phyloP scores from a whole-genome alignment of 2,797 vertebrate species.

The Orientallactaga sibirica region DNA sequence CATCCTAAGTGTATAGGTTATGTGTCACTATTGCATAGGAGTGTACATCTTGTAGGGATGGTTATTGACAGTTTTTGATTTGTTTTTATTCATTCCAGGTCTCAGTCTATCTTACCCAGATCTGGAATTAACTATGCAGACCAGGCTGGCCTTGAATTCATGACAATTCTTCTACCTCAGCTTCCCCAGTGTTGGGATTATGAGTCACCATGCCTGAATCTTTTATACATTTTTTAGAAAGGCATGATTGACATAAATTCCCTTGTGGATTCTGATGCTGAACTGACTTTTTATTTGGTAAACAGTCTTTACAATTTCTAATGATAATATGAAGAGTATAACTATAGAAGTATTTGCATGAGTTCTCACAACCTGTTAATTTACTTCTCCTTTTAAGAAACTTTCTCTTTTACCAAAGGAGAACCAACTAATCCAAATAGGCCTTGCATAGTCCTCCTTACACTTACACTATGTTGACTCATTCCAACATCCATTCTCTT shows the following conservation, averaged over 20 bases:
- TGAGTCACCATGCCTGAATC: background rate
- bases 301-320: background rate
- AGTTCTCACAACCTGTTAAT: background rate
- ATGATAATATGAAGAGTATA: background rate
- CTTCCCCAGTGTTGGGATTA: background rate
- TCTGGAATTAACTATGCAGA: background rate
- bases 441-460: background rate
- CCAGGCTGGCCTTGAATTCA: background rate
- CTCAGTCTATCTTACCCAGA: background rate
- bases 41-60: too few species aligned
- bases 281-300: background rate
- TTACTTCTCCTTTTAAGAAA: background rate
- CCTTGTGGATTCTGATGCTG: background rate
- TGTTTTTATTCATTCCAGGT: background rate
- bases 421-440: background rate
- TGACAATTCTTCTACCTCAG: background rate
- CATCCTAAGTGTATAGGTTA: too few species aligned
- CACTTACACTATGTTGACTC: background rate
- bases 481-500: background rate
- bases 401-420: background rate
- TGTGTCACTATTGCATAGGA: too few species aligned
- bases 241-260: background rate
- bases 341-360: background rate
- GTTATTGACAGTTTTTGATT: background rate
- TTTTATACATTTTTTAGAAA: slow-evolving; percentile 28